Evolutionary conservation across 2,888 invertebrate species (phyloP), one percentile per base, ranked within the genome.

Genomic region (Oligia fasciuncula): DNA sequence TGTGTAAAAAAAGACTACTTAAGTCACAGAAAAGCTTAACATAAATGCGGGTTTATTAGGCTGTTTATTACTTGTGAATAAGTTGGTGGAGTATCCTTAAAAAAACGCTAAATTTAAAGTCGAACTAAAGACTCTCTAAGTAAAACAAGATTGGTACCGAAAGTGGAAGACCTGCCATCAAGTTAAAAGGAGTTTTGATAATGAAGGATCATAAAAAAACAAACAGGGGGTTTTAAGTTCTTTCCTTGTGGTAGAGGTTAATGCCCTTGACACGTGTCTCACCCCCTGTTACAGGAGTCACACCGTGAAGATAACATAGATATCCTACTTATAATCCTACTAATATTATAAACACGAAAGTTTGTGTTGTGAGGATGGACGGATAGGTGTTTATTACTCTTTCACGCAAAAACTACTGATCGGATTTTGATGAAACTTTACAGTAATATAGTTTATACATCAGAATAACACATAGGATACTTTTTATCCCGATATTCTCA

Each of bases 261-360:
- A 71, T 80, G 76, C n/a, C 54, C 80, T 71, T 19, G 63, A 40
- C 80, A 84, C 83, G 83, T 84, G 83, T 29, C 73, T 49, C 69
- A 49, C 65, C 83, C 83, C 66, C 13, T 46, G 43, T 49, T 29
- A 35, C 66, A 62, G 60, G 43, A 83, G 76, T 62, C 66, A 80
- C 73, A 29, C 66, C 80, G 63, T 84, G n/a, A 84, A 84, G 77
- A 84, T 84, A 83, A 71, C 49, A 17, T 40, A 43, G 67, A 67
- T 70, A 81, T 23, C 4, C 49, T 49, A 49, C 49, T 49, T 49
- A 49, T 49, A 43, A 43, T 35, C 43, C 6, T 8, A 43, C 9
- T 43, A 49, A 49, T 49, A 49, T 49, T 14, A 49, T 14, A 49
- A 49, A 14, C 4, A 13, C 49, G 0, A 49, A 14, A 14, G 49